Base-by-base conservation (phyloP, 2,113 vertebrate genomes). In the Nesospiza acunhae region DNA sequence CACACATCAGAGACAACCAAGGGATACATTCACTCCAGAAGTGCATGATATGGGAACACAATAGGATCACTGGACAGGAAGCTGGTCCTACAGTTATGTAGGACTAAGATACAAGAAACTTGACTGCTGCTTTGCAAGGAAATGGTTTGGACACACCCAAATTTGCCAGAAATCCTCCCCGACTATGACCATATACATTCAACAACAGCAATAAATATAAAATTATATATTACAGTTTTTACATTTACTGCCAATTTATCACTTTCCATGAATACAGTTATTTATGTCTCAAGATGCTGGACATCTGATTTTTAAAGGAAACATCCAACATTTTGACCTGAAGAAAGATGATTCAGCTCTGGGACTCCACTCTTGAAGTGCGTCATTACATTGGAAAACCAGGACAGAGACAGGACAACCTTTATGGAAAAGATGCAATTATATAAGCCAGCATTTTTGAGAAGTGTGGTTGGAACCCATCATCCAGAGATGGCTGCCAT, bases 401-500 rank as follows among this genome's bases (percentile, higher is more conserved):
- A 41, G 10, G 20, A 53, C 35, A 53, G 44, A 68, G 35, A 68
- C 50, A 69, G 76, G 55, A 83, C 46, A 89, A 44, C 19, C 27
- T 56, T 44, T 28, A 49, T 1, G 50, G 63, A 28, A 69, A 66
- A 74, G 52, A n/a, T 7, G 20, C 42, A 90, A 79, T 67, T 15
- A 62, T 76, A 73, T 14, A 53, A 31, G 22, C 23, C 30, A 39
- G 64, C 44, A 30, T 37, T 91, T 87, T 5, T n/a, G 60, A 81
- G 10, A 47, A 77, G 66, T 0, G 10, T 19, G 31, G 50, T 6
- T 41, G 68, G 70, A 79, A 80, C 4, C 22, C 42, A 13, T 47
- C 18, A 13, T 2, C 37, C 70, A 19, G 64, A 50, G 50, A 35
- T 23, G 0, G 0, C 0, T 35, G 47, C 66, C 66, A 26, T 17